Base-by-base conservation (phyloP, 2,888 invertebrate genomes). In the Notodonta ziczac region DNA sequence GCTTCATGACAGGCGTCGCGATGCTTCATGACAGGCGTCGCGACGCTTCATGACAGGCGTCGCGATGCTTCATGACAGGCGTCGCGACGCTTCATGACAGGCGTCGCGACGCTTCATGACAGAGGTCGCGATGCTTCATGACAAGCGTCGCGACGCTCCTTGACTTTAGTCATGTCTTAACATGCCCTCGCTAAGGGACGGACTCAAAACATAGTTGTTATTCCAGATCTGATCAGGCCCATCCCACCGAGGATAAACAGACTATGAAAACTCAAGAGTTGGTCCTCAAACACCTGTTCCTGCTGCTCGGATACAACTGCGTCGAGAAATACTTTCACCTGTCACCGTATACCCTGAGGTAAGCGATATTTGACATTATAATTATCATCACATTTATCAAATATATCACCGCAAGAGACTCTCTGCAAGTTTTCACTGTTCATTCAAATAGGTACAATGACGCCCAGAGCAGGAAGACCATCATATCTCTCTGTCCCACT, bases 231-330 rank as follows among this genome's bases (percentile, higher is more conserved):
- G 94, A 94, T 50, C 88, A 96, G 93, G 97, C 98, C 0, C 97
- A 96, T 82, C 98, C 98, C 0, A 96, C 96, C 0, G 98, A 99
- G 76, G 98, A 98, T 74, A 98, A 98, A 78, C 94, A 95, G 50
- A 87, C 96, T 12, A 95, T 96, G 0, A 97, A 96, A 83, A 96
- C 96, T 0, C 98, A 99, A 87, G 97, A 96, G 65, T 96, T 98
- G 72, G 98, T 99, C 0, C 88, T 99, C 56, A 96, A 97, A 40
- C 99, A 99, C 89, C 92, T 99, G 62, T 98, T 98, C 87, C 94
- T 98, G 32, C 93, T 99, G 12, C 94, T 99, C 32, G 99, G 99
- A 0, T 99, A 98, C 89, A 98, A 98, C 88, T 97, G 97, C 74
- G 96, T 96, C 58, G 99, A 99, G 81, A 97, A 97, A 81, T 96